phyloP scores from a whole-genome alignment of 2,888 invertebrate species.

The Lysandra bellargus region DNA sequence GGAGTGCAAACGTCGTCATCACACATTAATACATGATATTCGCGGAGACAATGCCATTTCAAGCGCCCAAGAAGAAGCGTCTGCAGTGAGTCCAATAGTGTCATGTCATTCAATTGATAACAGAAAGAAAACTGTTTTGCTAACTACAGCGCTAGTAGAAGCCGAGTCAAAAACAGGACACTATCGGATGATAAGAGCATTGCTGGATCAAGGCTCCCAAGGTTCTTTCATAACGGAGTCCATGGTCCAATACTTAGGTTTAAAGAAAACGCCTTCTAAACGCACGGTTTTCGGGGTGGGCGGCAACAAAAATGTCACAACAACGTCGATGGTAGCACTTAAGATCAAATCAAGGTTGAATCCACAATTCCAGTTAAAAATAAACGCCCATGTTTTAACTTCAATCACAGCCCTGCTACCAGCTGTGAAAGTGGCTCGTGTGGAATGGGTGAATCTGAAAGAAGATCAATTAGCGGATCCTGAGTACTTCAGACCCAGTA shows the following conservation, averaged over 20 bases:
- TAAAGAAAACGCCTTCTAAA: constrained; percentile 32
- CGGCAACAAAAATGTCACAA: constrained; percentile 7
- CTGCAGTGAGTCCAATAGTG: too few relatives aligned
- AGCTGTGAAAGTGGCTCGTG: neutral
- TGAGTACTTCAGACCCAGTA: constrained; percentile 36
- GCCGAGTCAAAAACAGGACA: constrained; percentile 36
- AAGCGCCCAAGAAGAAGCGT: too few relatives aligned
- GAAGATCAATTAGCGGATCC: constrained; percentile 36
- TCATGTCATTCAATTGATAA: too few relatives aligned
- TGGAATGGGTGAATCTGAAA: constrained; percentile 25
- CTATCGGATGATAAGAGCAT: constrained; percentile 25
- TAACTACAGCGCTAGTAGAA: constrained; percentile 42
- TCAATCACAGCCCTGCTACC: constrained; percentile 34
- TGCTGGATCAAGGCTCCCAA: constrained; percentile 37
- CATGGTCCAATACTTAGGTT: constrained; percentile 34
- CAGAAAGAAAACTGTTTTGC: constrained; percentile 36
- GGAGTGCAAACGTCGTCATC: neutral
- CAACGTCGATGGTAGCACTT: constrained; percentile 33
- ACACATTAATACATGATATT: constrained; percentile 25
- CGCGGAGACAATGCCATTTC: too few relatives aligned
- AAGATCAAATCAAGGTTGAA: constrained; percentile 33
- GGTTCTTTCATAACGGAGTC: constrained; percentile 36
- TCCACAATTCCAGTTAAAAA: constrained; percentile 27
- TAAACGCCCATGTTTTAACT: constrained; percentile 35
- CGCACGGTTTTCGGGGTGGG: constrained; percentile 33